Evolutionary conservation across 1,140 invertebrate species (phyloP).

Genomic region (Drosophila sp.): DNA sequence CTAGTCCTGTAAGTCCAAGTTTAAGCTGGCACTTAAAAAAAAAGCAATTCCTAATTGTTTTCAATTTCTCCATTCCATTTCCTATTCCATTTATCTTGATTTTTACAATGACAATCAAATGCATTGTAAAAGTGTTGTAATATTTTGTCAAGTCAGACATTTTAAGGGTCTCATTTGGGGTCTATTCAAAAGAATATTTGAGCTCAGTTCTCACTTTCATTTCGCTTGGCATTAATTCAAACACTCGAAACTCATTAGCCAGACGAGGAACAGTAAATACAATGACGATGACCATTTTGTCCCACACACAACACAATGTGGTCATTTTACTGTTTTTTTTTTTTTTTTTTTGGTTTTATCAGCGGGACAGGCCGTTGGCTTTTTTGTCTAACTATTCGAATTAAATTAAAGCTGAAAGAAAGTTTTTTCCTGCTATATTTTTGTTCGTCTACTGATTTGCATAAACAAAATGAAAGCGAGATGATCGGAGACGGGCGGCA

Average conservation of each 20-base stretch:
- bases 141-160: conserved; percentile 11
- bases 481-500: conserved; percentile 37
- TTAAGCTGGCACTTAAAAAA: too few species aligned
- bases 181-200: conserved; percentile 7
- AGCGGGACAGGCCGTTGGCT: conserved; percentile 54
- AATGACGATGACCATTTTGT: conserved; percentile 41
- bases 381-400: conserved; percentile 68
- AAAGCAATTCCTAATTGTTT: too few species aligned
- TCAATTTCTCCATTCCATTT: too few species aligned
- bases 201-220: conserved; percentile 69
- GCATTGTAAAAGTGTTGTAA: conserved; percentile 2
- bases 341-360: conserved; percentile 46
- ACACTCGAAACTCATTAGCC: conserved; percentile 59
- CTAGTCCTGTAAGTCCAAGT: too few species aligned
- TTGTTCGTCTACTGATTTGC: conserved; percentile 62
- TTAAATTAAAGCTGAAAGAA: conserved; percentile 75
- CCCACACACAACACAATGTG: conserved; percentile 38
- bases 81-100: neutral
- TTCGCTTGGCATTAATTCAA: conserved; percentile 57
- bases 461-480: conserved; percentile 69
- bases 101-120: conserved; percentile 6
- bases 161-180: conserved; percentile 12
- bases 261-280: conserved; percentile 10
- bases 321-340: conserved; percentile 63
- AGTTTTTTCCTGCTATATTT: conserved; percentile 62